These are phyloP conservation scores for Dryobates pubescens DNA, from an alignment of 2,797 vertebrate genomes.

Conservation along the genomic window DNA sequence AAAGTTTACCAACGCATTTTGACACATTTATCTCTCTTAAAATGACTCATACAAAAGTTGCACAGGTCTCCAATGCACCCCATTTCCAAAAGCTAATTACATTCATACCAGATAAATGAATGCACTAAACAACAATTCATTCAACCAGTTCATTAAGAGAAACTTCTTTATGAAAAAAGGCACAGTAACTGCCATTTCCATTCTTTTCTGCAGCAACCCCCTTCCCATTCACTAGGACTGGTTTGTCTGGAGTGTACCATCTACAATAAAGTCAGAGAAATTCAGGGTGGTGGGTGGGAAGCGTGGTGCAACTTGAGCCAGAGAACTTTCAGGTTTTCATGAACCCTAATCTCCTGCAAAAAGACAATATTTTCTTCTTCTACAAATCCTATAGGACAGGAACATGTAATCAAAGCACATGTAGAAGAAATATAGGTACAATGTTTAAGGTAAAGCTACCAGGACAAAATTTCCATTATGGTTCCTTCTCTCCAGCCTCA, in stretches of 20 bases:
- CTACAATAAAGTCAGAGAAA: background rate
- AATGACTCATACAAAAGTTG: background rate
- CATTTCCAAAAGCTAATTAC: conserved; percentile 33
- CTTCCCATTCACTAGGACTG: background rate
- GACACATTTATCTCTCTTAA: conserved; percentile 28
- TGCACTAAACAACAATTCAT: background rate
- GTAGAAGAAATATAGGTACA: background rate
- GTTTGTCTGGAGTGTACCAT: background rate
- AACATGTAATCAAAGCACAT: background rate
- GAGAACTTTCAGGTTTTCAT: background rate
- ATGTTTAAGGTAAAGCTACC: background rate
- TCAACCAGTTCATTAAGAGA: background rate
- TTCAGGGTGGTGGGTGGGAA: background rate
- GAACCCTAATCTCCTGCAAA: rapidly evolving
- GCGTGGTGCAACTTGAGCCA: background rate
- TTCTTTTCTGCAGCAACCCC: background rate
- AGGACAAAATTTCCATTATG: background rate
- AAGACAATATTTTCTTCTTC: background rate
- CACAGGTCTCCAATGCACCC: background rate
- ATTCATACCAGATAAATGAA: conserved; percentile 19
- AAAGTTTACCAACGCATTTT: conserved; percentile 8
- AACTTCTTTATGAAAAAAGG: background rate
- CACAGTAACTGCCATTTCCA: background rate
- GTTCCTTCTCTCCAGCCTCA: background rate
- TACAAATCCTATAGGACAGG: background rate